phyloP scores from a whole-genome alignment of 2,797 vertebrate species.

The Dryobates pubescens region DNA sequence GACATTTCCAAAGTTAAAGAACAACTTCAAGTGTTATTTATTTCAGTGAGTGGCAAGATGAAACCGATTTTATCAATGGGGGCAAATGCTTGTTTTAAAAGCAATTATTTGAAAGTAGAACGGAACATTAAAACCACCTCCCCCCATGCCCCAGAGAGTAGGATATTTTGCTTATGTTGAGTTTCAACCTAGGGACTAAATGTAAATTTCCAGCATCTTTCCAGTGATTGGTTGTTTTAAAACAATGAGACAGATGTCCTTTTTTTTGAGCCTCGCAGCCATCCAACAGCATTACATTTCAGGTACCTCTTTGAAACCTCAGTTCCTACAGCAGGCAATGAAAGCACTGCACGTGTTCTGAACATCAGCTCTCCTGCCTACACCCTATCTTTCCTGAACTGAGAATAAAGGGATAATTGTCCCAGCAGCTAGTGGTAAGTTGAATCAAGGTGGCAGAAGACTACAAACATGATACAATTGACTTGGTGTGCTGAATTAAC shows the following conservation, averaged over 20 bases:
- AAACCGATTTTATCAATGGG: background rate
- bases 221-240: background rate
- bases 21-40: background rate
- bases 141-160: background rate
- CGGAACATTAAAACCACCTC: background rate
- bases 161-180: background rate
- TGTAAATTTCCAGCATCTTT: background rate
- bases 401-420: constrained; percentile 13
- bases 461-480: background rate
- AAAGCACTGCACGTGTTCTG: background rate
- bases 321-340: constrained; percentile 12
- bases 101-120: background rate
- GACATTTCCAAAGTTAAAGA: background rate
- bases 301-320: constrained; percentile 57
- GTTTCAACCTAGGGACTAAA: constrained; percentile 20
- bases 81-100: background rate
- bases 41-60: constrained; percentile 3
- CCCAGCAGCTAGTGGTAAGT: constrained; percentile 22
- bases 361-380: constrained; percentile 20
- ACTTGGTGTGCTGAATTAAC: constrained; percentile 28
- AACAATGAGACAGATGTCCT: background rate
- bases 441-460: constrained; percentile 33
- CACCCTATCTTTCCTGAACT: constrained; percentile 45
- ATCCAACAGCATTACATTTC: constrained; percentile 40
- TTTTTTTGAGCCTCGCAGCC: constrained; percentile 13